phyloP scores from a whole-genome alignment of 2,113 vertebrate species.

The Zosterops pallidus region DNA sequence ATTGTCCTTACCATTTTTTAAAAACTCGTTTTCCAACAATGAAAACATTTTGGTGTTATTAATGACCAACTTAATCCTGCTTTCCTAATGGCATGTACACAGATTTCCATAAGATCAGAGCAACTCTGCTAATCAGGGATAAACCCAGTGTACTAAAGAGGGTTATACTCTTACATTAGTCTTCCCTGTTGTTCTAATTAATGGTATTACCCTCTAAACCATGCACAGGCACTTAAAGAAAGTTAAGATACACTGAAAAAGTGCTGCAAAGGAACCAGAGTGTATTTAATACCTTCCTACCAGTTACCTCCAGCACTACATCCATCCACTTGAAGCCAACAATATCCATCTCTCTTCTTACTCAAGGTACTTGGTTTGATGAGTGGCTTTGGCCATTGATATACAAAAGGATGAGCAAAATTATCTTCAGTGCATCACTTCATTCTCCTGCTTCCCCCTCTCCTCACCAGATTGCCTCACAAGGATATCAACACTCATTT shows the following conservation, averaged over 20 bases:
- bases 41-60: neutral
- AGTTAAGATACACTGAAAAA: neutral
- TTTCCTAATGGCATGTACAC: neutral
- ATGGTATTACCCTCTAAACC: slow-evolving; percentile 52
- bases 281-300: neutral
- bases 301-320: neutral
- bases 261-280: neutral
- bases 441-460: neutral
- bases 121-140: slow-evolving; percentile 2
- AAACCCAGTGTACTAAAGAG: neutral
- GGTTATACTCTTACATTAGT: neutral
- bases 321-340: neutral
- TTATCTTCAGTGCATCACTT: neutral
- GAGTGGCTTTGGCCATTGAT: neutral
- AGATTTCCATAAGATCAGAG: neutral
- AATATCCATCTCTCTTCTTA: neutral
- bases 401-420: neutral
- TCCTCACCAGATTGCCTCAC: neutral
- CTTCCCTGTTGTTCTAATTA: slow-evolving; percentile 47
- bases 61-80: neutral
- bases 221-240: neutral
- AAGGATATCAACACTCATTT: neutral
- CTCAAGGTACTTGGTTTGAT: neutral
- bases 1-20: neutral
- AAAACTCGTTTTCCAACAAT: neutral